Evolutionary conservation across 1,140 invertebrate genomes (phyloP), one percentile per base, ranked within the genome.

Genomic region (Helicoverpa armigera): DNA sequence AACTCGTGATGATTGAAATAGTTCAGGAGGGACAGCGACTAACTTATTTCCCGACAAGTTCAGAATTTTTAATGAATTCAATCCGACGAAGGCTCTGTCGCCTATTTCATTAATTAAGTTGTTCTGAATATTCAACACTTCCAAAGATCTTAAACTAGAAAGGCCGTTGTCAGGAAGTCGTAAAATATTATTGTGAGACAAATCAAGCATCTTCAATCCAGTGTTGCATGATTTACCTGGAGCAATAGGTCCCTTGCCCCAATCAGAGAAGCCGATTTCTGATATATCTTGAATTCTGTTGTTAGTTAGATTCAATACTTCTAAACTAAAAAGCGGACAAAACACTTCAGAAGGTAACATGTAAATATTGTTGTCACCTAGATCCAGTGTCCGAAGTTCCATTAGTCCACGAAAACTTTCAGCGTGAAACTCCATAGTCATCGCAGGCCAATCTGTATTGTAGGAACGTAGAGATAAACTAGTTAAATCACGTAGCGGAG

Each of bases 291-390:
- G 97, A 83, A 98, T 95, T 93, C 96, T 96, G 92, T 98, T 98
- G 87, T 96, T 95, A 58, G 97, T 97, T 50, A 98, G 91, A 88
- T 98, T 98, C n/a, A 98, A 93, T 56, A 95, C 95, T 65, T 96
- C 95, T 16, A 98, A 93, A 84, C 96, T 96, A 82, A 96, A 96
- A 14, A 98, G 95, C 5, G 97, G 96, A 88, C 98, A 98, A 87
- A 98, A 96, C 1, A 98, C 94, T 78, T 97, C 96, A 35, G 96
- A 92, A 5, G 98, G 97, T 67, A 98, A 91, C 69, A 96, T 97
- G 96, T 97, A 97, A 82, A 98, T 97, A 89, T 98, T 98, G 90
- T 98, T 98, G 86, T 97, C 97, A 43, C 96, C 96, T 13, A 98
- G 94, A 92, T 98, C 97, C 72, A 98, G 94, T 63, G 96, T 95